Evolutionary conservation across 23 tunicate species (phyloP).

Genomic region (Phallusia fumigata): DNA sequence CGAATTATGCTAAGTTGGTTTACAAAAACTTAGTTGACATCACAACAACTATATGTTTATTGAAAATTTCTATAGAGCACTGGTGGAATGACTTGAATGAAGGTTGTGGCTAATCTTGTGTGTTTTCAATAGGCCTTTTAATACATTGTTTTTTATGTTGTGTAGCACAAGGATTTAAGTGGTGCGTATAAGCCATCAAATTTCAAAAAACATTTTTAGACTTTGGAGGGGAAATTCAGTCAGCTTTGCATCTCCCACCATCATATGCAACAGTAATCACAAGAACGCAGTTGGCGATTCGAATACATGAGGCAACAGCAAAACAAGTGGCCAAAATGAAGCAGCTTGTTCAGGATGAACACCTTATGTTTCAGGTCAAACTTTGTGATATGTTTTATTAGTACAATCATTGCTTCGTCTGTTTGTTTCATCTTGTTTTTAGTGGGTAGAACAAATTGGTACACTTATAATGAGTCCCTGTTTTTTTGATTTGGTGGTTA

Average conservation of each 20-base stretch:
- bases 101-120: too few relatives aligned
- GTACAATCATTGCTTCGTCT: not conserved
- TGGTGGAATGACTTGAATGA: too few relatives aligned
- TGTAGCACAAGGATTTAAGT: too few relatives aligned
- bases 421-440: not conserved
- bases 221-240: conserved; percentile 30
- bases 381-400: not conserved
- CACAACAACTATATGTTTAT: too few relatives aligned
- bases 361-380: conserved; percentile 76
- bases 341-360: conserved; percentile 44
- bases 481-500: too few relatives aligned
- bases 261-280: conserved; percentile 40
- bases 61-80: too few relatives aligned
- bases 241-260: conserved; percentile 47
- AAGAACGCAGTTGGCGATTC: conserved; percentile 72
- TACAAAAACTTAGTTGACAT: too few relatives aligned
- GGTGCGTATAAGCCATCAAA: too few relatives aligned
- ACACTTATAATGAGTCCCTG: not conserved
- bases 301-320: conserved; percentile 63
- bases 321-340: conserved; percentile 45
- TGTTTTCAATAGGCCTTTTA: too few relatives aligned
- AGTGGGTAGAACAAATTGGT: not conserved
- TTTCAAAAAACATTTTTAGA: conserved; percentile 32
- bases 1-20: too few relatives aligned
- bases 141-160: too few relatives aligned